Conservation (phyloP, 2,888 invertebrate genomes). For the Pyrrhosoma nymphula region DNA sequence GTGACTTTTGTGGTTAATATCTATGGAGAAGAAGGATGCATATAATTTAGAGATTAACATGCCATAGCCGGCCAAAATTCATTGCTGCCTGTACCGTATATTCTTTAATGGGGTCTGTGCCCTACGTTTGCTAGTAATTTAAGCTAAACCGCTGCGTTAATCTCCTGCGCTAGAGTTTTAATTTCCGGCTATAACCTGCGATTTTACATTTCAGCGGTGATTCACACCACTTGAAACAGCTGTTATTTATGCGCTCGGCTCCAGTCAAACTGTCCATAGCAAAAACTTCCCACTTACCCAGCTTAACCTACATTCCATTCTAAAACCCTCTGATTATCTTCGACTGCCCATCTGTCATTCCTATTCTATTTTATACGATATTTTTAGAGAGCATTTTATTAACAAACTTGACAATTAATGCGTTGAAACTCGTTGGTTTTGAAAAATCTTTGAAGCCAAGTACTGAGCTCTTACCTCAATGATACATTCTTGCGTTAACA, state of each 20-base stretch:
- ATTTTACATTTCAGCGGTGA: slow-evolving; percentile 31
- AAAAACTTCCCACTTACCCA: not conserved
- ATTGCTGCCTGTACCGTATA: not conserved
- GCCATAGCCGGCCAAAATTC: not conserved
- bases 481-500: no score
- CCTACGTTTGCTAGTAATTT: slow-evolving; percentile 29
- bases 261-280: not conserved
- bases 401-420: no score
- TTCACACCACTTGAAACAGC: slow-evolving; percentile 26
- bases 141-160: slow-evolving; percentile 46
- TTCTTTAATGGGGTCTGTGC: slow-evolving; percentile 28
- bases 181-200: slow-evolving; percentile 54
- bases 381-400: no score
- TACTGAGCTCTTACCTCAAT: no score
- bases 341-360: not conserved
- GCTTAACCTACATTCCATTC: not conserved
- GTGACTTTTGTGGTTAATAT: not conserved
- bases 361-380: not conserved
- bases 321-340: not conserved
- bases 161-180: slow-evolving; percentile 37
- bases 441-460: no score
- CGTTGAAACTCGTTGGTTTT: no score
- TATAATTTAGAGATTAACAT: not conserved
- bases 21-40: not conserved
- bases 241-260: not conserved